These are phyloP conservation scores for Cheilosia grossa DNA, from an alignment of 2,888 invertebrate species.

Conservation along the genomic window DNA sequence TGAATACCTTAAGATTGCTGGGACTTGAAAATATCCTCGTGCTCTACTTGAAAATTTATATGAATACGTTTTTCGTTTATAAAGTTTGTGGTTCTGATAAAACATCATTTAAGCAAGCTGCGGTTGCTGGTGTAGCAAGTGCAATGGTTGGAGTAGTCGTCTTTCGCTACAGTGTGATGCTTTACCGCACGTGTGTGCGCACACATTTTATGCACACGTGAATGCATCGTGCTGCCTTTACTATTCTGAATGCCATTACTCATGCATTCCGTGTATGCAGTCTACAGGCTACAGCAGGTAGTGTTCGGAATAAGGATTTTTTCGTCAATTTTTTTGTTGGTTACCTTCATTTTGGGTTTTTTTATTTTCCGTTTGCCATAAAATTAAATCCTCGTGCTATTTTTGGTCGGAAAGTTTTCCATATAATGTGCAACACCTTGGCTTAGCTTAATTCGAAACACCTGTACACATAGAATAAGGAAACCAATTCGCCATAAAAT, in stretches of 20 bases:
- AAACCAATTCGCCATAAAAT: slow-evolving; percentile 51
- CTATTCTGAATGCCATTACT: slow-evolving; percentile 36
- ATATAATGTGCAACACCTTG: slow-evolving; percentile 53
- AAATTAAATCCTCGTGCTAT: slow-evolving; percentile 51
- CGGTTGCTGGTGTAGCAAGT: slow-evolving; percentile 13
- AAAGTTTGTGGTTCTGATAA: slow-evolving; percentile 69
- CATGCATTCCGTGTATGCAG: slow-evolving; percentile 32
- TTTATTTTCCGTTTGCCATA: slow-evolving; percentile 46
- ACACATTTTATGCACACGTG: not conserved
- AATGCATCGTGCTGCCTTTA: not conserved
- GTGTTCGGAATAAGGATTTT: not conserved
- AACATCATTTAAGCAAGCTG: slow-evolving; percentile 60
- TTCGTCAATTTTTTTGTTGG: slow-evolving; percentile 15
- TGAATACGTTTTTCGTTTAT: slow-evolving; percentile 55
- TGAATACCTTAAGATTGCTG: slow-evolving; percentile 19
- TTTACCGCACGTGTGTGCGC: slow-evolving; percentile 27
- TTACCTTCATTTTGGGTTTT: slow-evolving; percentile 17
- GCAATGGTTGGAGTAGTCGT: not conserved
- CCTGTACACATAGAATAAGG: slow-evolving; percentile 36
- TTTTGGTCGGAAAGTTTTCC: slow-evolving; percentile 46
- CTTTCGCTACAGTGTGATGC: slow-evolving; percentile 9
- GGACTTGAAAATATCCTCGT: slow-evolving; percentile 38
- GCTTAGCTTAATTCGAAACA: slow-evolving; percentile 44
- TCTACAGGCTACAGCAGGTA: slow-evolving; percentile 6
- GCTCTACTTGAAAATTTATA: slow-evolving; percentile 55